Base-by-base conservation (phyloP, 1,140 invertebrate genomes). In the Lethocerus indicus region DNA sequence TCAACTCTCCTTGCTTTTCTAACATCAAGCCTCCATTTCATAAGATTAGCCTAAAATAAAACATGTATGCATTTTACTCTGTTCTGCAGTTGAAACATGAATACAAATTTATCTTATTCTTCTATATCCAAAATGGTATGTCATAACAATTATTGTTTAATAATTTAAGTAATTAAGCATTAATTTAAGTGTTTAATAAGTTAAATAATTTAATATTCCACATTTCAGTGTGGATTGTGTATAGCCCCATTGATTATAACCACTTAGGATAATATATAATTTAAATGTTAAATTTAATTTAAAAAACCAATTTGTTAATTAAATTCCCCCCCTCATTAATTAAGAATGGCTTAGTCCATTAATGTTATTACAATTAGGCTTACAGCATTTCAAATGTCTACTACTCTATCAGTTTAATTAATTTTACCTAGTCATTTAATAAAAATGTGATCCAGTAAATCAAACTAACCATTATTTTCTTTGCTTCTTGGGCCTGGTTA, bases 21-120 rank as follows among this genome's bases (percentile, higher is more conserved):
- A 2, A 69, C 63, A 50, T 71, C 71, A 58, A 75, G 74, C 65
- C 78, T 76, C 80, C 80, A 83, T 13, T 62, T 67, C 65, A 81
- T 77, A 53, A 75, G 68, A 44, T 70, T 69, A 47, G 69, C 71
- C 54, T 51, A 51, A 27, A 47, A 25, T 23, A 5, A 42, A 49
- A 24, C 32, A 40, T n/a, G n/a, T n/a, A 39, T 49, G 25, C 12
- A 44, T 44, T 24, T 13, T 5, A 13, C 12, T 21, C 42, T n/a
- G n/a, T n/a, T n/a, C 25, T 14, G 29, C 9, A 16, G 29, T 32
- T 32, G 16, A 12, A 12, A 12, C 9, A 32, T 12, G 29, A 32
- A 32, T 12, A 12, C 16, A 12, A 9, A 32, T 32, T 32, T 32
- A 32, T 12, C 9, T 12, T 12, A 32, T 12, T 32, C 9, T 9